Evolutionary conservation across 1,140 invertebrate species (phyloP).

Genomic region (Lysiphlebus fabarum): DNA sequence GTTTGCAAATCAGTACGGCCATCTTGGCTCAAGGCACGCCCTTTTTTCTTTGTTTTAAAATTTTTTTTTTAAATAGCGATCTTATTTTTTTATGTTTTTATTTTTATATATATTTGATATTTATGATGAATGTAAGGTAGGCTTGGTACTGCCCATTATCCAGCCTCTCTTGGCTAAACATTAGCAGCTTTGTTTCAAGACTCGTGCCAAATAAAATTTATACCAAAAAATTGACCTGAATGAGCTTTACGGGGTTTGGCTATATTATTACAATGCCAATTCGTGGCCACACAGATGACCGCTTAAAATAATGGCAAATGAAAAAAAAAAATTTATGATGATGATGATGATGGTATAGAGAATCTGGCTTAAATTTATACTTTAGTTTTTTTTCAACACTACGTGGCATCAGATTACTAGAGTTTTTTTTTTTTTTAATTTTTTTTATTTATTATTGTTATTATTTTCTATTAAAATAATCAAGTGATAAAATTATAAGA

Average conservation of each 20-base stretch:
- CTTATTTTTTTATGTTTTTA: slow-evolving; percentile 6
- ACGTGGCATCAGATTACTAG: slow-evolving; percentile 33
- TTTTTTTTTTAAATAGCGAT: slow-evolving; percentile 33
- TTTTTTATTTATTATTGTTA: slow-evolving; percentile 15
- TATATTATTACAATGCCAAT: slow-evolving; percentile 17
- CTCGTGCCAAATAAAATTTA: neutral
- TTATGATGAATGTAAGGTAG: slow-evolving; percentile 6
- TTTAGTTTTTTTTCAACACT: slow-evolving; percentile 38
- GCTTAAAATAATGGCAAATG: too few species aligned
- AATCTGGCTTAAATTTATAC: slow-evolving; percentile 24
- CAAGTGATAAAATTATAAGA: too few species aligned
- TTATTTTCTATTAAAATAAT: neutral
- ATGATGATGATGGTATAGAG: too few species aligned
- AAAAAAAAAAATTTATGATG: too few species aligned
- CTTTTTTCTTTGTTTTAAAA: slow-evolving; percentile 50
- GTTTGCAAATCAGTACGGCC: slow-evolving; percentile 41
- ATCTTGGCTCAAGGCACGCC: slow-evolving; percentile 53
- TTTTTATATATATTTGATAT: slow-evolving; percentile 40
- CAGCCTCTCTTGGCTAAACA: neutral
- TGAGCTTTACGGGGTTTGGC: slow-evolving; percentile 7
- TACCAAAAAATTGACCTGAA: neutral
- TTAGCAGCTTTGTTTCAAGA: slow-evolving; percentile 12
- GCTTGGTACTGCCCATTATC: slow-evolving; percentile 14
- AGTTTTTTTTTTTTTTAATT: slow-evolving; percentile 23
- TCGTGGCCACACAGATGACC: neutral